phyloP scores from a whole-genome alignment of 1,140 invertebrate genomes.

The Solen grandis region DNA sequence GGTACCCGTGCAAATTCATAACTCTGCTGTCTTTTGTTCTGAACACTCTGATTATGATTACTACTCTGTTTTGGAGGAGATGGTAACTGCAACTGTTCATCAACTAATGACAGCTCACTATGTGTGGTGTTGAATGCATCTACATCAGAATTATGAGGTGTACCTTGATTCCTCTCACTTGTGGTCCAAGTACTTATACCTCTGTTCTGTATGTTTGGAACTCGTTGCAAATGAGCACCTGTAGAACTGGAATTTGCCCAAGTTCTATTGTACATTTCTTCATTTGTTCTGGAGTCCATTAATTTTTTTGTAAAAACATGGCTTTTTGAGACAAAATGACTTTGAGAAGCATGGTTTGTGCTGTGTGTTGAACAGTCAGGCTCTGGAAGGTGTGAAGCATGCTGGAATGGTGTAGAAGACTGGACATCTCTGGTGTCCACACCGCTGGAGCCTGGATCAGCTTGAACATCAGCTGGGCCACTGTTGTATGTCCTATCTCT shows the following conservation, averaged over 20 bases:
- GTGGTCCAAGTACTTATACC: neutral
- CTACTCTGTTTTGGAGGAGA: slow-evolving; percentile 58
- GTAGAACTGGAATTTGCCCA: neutral
- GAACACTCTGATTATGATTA: neutral
- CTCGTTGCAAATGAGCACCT: neutral
- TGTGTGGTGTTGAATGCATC: neutral
- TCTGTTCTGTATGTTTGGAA: neutral
- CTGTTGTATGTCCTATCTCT: too few relatives aligned
- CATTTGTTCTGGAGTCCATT: too few relatives aligned
- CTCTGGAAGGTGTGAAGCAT: too few relatives aligned
- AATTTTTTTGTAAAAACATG: too few relatives aligned
- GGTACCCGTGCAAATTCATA: slow-evolving; percentile 66
- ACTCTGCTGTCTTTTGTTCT: neutral
- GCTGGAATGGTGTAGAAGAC: too few relatives aligned
- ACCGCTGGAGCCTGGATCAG: too few relatives aligned
- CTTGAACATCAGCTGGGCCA: too few relatives aligned
- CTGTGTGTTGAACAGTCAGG: too few relatives aligned
- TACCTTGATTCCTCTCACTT: neutral
- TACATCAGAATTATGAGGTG: neutral
- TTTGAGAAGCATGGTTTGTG: too few relatives aligned
- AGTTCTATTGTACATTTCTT: neutral
- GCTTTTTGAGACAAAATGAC: too few relatives aligned
- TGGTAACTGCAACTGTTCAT: slow-evolving; percentile 50
- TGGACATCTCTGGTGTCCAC: too few relatives aligned
- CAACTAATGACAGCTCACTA: neutral